These are phyloP conservation scores for Euleptes europaea DNA, from an alignment of 2,113 vertebrate genomes.

Conservation along the genomic window DNA sequence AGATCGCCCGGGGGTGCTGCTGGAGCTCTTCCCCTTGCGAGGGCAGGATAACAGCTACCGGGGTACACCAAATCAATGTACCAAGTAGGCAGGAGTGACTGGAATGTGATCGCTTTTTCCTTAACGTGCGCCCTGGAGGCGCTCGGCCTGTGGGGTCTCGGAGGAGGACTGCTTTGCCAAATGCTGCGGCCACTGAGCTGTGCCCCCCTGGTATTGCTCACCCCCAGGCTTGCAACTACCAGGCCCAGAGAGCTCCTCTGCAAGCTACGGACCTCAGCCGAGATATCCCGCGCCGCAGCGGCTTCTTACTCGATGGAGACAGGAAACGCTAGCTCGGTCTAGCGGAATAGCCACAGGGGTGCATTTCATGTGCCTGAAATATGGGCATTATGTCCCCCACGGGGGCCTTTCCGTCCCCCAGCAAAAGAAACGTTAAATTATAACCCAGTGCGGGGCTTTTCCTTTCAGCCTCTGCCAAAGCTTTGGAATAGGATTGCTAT, in stretches of 20 bases:
- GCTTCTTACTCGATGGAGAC: not conserved
- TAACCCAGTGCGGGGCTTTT: not conserved
- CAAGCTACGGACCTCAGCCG: not conserved
- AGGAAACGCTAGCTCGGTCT: not conserved
- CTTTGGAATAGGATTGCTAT: not conserved
- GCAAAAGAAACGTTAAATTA: not conserved
- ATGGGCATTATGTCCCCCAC: not conserved
- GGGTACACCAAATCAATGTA: not conserved
- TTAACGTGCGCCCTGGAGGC: too few species aligned
- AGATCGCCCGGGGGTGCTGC: too few species aligned
- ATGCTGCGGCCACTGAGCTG: too few species aligned
- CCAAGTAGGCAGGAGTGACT: not conserved
- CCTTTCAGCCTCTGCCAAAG: too few species aligned
- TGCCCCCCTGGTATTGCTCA: not conserved
- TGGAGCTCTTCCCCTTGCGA: not conserved
- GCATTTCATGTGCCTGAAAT: not conserved
- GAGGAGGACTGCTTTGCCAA: not conserved
- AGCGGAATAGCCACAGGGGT: not conserved
- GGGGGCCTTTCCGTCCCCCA: not conserved
- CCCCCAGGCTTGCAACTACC: not conserved
- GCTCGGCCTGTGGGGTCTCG: not conserved
- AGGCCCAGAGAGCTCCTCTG: not conserved
- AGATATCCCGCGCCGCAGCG: not conserved
- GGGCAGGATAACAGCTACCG: not conserved
- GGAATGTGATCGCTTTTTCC: not conserved